A percentile compares a stretch with the other conserved stretches of the same genome.
Evolutionary conservation across 2,113 vertebrate genomes (phyloP).

Genomic region (Trematocara zebra): DNA sequence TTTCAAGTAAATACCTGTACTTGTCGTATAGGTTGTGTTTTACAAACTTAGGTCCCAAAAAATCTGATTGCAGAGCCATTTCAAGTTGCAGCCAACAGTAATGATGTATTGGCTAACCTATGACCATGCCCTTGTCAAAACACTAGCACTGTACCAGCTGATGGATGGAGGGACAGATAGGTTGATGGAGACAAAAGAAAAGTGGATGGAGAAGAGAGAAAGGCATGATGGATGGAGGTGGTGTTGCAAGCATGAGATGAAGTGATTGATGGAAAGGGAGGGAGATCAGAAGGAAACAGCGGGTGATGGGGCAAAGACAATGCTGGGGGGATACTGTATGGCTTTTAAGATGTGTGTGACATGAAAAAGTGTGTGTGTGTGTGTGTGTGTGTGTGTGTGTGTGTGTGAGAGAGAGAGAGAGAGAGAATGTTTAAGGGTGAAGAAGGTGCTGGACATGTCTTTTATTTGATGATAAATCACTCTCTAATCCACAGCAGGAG

Average conservation of each 20-base stretch:
- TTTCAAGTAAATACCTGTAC: not conserved
- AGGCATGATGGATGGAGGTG: conserved; percentile 43
- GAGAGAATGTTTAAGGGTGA: not conserved
- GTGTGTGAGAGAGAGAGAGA: not conserved
- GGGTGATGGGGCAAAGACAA: not conserved
- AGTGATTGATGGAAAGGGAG: conserved; percentile 42
- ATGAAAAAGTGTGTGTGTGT: not conserved
- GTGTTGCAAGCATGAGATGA: not conserved
- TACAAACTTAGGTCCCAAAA: not conserved
- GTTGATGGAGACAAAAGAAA: conserved; percentile 30
- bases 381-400: not conserved
- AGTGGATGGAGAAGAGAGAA: not conserved
- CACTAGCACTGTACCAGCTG: conserved; percentile 22
- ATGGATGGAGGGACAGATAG: conserved; percentile 35
- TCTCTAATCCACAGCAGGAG: conserved; percentile 25
- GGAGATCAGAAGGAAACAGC: conserved; percentile 13
- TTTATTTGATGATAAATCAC: conserved; percentile 31
- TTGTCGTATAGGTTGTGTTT: not conserved
- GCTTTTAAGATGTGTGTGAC: not conserved
- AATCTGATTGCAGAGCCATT: not conserved
- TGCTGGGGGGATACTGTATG: not conserved
- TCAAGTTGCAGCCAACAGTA: not conserved
- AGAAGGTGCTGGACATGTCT: not conserved
- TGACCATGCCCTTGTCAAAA: conserved; percentile 63
- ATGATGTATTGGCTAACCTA: conserved; percentile 30